A percentile compares a stretch with the other conserved stretches of the same genome.
Evolutionary conservation across 2,888 invertebrate species (phyloP).

Genomic region (Chloroclystis v-ata): DNA sequence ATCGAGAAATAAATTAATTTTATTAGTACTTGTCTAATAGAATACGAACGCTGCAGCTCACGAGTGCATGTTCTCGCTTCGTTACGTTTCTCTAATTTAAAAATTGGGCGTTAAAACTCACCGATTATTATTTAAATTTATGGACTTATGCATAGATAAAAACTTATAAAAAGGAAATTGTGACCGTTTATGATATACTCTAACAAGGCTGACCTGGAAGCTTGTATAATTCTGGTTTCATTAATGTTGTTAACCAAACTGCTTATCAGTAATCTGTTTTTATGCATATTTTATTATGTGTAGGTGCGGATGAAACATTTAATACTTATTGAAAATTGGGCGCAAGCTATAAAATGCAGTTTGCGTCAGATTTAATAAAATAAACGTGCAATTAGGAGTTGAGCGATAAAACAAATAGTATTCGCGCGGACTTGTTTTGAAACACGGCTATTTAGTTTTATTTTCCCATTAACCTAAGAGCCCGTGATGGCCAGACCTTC

Average conservation of each 20-base stretch:
- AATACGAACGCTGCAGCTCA: conserved; percentile 49
- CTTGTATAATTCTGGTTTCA: conserved; percentile 41
- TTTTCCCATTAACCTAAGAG: too few relatives aligned
- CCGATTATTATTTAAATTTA: conserved; percentile 72
- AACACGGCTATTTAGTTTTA: conserved; percentile 47
- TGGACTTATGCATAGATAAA: conserved; percentile 61
- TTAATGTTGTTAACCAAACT: conserved; percentile 34
- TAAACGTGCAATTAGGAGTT: conserved; percentile 48
- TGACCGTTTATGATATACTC: conserved; percentile 53
- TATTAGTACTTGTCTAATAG: conserved; percentile 74
- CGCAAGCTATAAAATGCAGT: conserved; percentile 13
- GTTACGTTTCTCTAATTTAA: conserved; percentile 67
- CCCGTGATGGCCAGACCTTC: too few relatives aligned
- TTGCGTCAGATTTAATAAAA: conserved; percentile 39
- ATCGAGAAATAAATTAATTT: conserved; percentile 77
- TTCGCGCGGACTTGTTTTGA: conserved; percentile 66
- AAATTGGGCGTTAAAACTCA: conserved; percentile 71
- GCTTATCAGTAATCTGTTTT: conserved; percentile 38
- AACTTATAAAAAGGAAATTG: conserved; percentile 55
- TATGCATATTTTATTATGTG: conserved; percentile 25
- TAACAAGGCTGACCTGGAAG: conserved; percentile 54
- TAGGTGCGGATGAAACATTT: conserved; percentile 19
- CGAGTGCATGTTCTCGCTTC: conserved; percentile 52
- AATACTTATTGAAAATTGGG: conserved; percentile 18
- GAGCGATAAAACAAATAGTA: conserved; percentile 73